Evolutionary conservation across 2,113 vertebrate species (phyloP), one percentile per base, ranked within the genome.

Genomic region (western clawed frog (Xenopus tropicalis)): DNA sequence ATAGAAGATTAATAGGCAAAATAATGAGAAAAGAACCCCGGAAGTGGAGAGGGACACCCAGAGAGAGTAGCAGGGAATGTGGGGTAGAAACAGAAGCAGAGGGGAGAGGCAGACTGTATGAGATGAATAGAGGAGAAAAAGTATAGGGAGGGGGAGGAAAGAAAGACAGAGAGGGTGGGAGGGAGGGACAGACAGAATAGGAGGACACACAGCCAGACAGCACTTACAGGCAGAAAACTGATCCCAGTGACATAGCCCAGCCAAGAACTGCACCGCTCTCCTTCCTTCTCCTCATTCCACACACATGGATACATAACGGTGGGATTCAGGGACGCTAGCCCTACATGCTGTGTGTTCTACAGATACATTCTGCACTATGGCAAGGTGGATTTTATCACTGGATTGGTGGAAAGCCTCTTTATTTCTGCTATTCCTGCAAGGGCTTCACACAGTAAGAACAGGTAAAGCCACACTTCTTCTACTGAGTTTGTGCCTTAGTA

Each of bases 311-410:
- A 62, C 58, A 56, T 75, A 51, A 23, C 51, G 42, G 57, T 52
- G 44, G 59, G 58, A 68, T 43, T 62, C 58, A 13, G 66, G 46
- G 65, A 75, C 48, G 61, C 61, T 19, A 54, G 44, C 48, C 73
- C 73, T 56, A 75, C 63, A 61, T 25, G 17, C 44, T 37, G 58
- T 16, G 66, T 52, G 66, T 42, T 9, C 24, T 29, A 17, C 61
- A 21, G 20, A n/a, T 22, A 22, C 9, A 13, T 25, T 62, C 66
- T 68, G 29, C 58, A 61, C 66, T 63, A 75, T 75, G 73, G 73
- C 66, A 24, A 75, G 73, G 46, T 69, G 73, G 73, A 75, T 69
- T 56, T 29, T 75, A 69, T 51, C 73, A 61, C 59, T 64, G 73
- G 73, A 75, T 25, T 69, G 73, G 63, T 75, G 73, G 73, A 75